A percentile compares a stretch with the other conserved stretches of the same genome.
These are phyloP conservation scores for Zootoca vivipara DNA, from an alignment of 2,113 vertebrate species.

Conservation along the genomic window DNA sequence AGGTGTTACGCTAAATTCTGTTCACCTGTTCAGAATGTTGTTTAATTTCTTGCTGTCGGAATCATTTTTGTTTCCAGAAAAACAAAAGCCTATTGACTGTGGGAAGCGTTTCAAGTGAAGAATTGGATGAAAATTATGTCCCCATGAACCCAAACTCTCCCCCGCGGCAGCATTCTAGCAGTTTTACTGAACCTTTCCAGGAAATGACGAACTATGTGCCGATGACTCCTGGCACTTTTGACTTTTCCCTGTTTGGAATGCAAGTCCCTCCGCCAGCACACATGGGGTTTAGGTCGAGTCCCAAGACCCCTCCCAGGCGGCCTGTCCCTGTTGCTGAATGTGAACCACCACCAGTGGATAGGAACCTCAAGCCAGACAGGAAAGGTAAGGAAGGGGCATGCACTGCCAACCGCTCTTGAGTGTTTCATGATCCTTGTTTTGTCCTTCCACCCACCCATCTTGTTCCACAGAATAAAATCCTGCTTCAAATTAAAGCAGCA, in stretches of 20 bases:
- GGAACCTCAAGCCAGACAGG: slow-evolving; percentile 97
- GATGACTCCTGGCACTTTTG: slow-evolving; percentile 96
- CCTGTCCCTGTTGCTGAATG: slow-evolving; percentile 88
- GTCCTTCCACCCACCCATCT: not conserved
- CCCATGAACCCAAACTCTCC: slow-evolving; percentile 97
- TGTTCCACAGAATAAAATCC: not conserved
- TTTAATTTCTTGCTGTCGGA: slow-evolving; percentile 64
- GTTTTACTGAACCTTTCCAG: slow-evolving; percentile 88
- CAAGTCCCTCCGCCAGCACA: slow-evolving; percentile 98
- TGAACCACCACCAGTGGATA: slow-evolving; percentile 95
- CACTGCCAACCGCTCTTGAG: not conserved
- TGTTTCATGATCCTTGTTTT: not conserved
- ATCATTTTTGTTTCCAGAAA: slow-evolving; percentile 85
- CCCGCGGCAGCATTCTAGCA: slow-evolving; percentile 91
- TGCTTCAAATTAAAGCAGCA: not conserved
- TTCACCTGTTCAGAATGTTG: not conserved
- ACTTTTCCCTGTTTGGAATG: slow-evolving; percentile 96
- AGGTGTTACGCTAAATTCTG: not conserved
- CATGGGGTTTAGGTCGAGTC: slow-evolving; percentile 97
- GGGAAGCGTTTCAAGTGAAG: slow-evolving; percentile 89
- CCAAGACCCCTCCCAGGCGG: slow-evolving; percentile 94
- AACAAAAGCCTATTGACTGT: slow-evolving; percentile 92
- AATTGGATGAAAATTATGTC: slow-evolving; percentile 97
- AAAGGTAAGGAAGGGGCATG: slow-evolving; percentile 88
- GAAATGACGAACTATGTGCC: slow-evolving; percentile 95